Base-by-base conservation (phyloP, 2,113 vertebrate species). In the Crocuta crocuta region DNA sequence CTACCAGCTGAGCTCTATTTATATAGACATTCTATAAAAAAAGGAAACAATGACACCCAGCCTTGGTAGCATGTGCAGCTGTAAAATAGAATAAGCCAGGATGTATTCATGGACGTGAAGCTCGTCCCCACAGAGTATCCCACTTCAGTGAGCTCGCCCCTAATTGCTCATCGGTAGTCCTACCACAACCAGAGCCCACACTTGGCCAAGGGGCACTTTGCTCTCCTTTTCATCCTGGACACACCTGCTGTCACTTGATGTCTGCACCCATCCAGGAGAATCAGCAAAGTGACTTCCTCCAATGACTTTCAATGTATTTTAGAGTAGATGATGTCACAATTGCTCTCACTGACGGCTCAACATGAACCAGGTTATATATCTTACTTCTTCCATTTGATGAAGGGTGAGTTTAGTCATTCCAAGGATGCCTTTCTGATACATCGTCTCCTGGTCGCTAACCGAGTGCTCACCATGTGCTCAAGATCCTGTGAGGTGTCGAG, bases 141-240 rank as follows among this genome's bases (percentile, higher is more conserved):
- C 45, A 85, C 21, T 43, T 21, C 39, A 11, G 17, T 9, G 53
- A 19, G 19, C 39, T 13, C 45, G 21, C 39, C 33, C 39, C 39
- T 35, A 4, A 33, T 48, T 9, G 43, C n/a, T 73, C 1, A 6
- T 8, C 9, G 2, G 31, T 31, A 15, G 39, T 45, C 26, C 6
- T 13, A 3, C 28, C 53, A 10, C 3, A 5, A 13, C 13, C 9
- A 2, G 1, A 0, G 8, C 31, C 73, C n/a, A 21, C 2, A 0
- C 31, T 79, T 15, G 35, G 33, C 8, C 33, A 31, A 15, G 48
- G 43, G 23, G 28, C 11, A 17, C 45, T 61, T 5, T 8, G 26
- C 1, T 33, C 10, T 4, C 48, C 15, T 28, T 13, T 7, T 39
- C 2, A 2, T 1, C 17, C 55, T 33, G 48, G 39, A 2, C 71